phyloP scores from a whole-genome alignment of 2,797 vertebrate species.

The Borostomias antarcticus region DNA sequence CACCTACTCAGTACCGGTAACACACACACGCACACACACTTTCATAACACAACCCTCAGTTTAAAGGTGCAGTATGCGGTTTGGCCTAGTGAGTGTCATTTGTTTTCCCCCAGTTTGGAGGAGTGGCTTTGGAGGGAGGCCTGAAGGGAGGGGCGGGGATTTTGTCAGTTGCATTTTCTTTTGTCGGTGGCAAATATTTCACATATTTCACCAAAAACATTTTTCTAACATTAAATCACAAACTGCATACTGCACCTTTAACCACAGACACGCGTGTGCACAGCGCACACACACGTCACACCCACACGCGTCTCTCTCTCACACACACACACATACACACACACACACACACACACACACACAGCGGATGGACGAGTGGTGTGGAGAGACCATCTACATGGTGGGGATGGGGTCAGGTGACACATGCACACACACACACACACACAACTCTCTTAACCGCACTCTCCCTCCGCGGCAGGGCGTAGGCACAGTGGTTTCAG shows the following conservation, averaged over 20 bases:
- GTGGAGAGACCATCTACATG: conserved; percentile 98
- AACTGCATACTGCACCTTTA: too few species aligned
- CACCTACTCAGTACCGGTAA: conserved; percentile 96
- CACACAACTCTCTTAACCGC: background rate
- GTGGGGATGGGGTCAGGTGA: conserved; percentile 97
- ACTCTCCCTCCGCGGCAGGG: conserved; percentile 73
- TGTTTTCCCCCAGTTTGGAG: too few species aligned
- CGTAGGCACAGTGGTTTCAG: conserved; percentile 97
- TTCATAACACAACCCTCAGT: too few species aligned
- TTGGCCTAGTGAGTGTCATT: too few species aligned
- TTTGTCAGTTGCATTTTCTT: too few species aligned
- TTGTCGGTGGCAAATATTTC: too few species aligned
- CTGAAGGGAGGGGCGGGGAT: too few species aligned
- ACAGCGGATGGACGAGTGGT: conserved; percentile 95
- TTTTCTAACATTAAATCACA: background rate
- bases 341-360: conserved; percentile 67
- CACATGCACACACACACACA: conserved; percentile 34
- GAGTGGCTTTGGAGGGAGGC: too few species aligned
- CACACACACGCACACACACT: background rate
- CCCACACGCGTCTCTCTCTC: background rate
- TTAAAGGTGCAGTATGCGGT: too few species aligned
- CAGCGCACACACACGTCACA: background rate
- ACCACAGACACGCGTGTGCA: background rate
- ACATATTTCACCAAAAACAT: too few species aligned
- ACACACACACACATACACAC: background rate